Evolutionary conservation across 2,797 vertebrate species (phyloP).

Genomic region (Cottoperca gobio): DNA sequence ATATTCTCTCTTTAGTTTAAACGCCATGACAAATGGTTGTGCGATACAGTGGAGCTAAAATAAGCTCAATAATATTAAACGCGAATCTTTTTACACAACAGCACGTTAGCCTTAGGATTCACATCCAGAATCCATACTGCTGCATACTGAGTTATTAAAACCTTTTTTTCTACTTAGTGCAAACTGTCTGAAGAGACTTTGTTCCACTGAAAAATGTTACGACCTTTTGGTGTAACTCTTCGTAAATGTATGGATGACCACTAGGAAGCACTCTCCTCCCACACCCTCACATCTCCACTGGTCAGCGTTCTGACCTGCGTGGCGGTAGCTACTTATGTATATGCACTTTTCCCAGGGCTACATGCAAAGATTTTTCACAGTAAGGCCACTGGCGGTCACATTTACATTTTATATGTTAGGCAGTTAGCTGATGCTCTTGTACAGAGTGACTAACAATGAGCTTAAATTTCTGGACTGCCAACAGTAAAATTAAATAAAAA

Average conservation of each 20-base stretch:
- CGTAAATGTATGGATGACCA: slow-evolving; percentile 18
- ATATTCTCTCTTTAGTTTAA: slow-evolving; percentile 17
- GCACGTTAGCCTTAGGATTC: slow-evolving; percentile 3
- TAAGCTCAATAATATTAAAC: background rate
- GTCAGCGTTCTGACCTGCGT: slow-evolving; percentile 52
- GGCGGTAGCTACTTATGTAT: slow-evolving; percentile 29
- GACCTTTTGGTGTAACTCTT: slow-evolving; percentile 31
- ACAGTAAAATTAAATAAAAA: slow-evolving; percentile 27
- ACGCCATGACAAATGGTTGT: background rate
- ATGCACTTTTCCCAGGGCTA: slow-evolving; percentile 33
- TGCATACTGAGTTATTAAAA: background rate
- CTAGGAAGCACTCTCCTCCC: slow-evolving; percentile 25
- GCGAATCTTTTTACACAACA: background rate
- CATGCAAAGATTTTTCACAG: slow-evolving; percentile 47
- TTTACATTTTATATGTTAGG: slow-evolving; percentile 62
- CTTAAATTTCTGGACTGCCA: slow-evolving; percentile 33
- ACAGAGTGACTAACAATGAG: slow-evolving; percentile 47
- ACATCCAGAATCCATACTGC: slow-evolving; percentile 10
- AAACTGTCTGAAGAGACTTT: slow-evolving; percentile 4
- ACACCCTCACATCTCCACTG: slow-evolving; percentile 49
- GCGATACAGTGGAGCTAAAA: slow-evolving; percentile 10
- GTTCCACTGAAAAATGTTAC: background rate
- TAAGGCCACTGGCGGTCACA: slow-evolving; percentile 44
- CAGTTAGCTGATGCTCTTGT: slow-evolving; percentile 39
- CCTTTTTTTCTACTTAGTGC: background rate